Base-by-base conservation (phyloP, 2,113 vertebrate genomes). In the Indri indri region DNA sequence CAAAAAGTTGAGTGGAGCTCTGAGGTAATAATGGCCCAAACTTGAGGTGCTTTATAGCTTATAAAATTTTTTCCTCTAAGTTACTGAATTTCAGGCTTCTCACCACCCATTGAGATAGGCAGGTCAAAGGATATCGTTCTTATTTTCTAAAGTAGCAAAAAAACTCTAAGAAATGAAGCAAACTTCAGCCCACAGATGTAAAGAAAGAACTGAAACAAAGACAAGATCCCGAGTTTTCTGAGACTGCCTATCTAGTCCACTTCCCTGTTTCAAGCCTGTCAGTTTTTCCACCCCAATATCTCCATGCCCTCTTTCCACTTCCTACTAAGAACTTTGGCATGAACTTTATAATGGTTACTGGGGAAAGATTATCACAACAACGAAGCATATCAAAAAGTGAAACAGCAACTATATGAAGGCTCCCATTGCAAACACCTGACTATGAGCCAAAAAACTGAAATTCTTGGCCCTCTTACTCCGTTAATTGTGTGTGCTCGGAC, bases 401-500 rank as follows among this genome's bases (percentile, higher is more conserved):
- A 71, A 87, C 18, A 93, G 66, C 59, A 82, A 52, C 45, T 89
- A 4, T 54, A 37, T 4, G 25, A 61, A 81, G 63, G 47, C 25
- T 93, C 82, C 63, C 65, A 47, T 32, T 74, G 37, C 66, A 59
- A 83, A 92, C 66, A 76, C 17, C 5, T 91, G 37, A 42, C 17
- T 65, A 16, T 23, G 32, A 90, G 88, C 81, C 81, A 93, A 93
- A 61, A 89, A 45, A 25, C 25, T n/a, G 40, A 4, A 82, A 18
- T 91, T 66, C 68, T 79, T 82, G 84, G 25, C 65, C 27, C 6
- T 76, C 68, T 88, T 73, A 61, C 13, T 88, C 40, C 10, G 42
- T 86, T 94, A 85, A 95, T 80, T 84, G 12, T 42, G 68, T 91
- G 59, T 90, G 86, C 37, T 71, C 84, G 40, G 37, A 94, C 20